Base-by-base conservation (phyloP, 2,113 vertebrate species). In the Melozone crissalis region DNA sequence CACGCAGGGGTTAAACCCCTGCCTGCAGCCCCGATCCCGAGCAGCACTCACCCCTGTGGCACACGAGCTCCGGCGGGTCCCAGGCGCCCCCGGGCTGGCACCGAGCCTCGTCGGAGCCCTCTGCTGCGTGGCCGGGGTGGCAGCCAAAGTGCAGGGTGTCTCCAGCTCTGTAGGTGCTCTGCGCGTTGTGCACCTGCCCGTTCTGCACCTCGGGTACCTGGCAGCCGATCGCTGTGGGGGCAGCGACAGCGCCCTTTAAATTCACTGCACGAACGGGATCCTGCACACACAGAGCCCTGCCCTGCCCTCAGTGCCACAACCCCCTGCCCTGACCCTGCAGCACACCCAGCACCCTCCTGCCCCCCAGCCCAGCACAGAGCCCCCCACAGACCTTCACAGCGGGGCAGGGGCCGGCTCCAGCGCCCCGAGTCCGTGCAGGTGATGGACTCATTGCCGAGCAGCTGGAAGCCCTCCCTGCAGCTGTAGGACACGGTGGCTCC, bases 51-150 rank as follows among this genome's bases (percentile, higher is more conserved):
- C 95, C 46, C 24, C 6, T 67, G 6, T 49, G 6, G 2, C 95
- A 96, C n/a, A 5, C 1, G 11, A 67, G 93, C 63, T 1, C 5
- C 0, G 81, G 72, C 0, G 91, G 95, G 14, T 96, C 63, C 95
- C 95, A 96, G n/a, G 1, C 17, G 0, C 95, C 95, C 35, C 95
- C 95, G 0, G 88, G 91, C 49, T 59, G 81, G 85, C 95, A 96
- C 73, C 0, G 77, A 24, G 19, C 1, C 85, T 87, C 33, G 0
- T 59, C 10, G 7, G 9, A 2, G 73, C 0, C 31, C 21, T 91
- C 85, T 22, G 84, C 2, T 0, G 55, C 5, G 0, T 85, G 71
- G 15, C 75, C 93, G 0, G 17, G 0, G 0, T 82, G 0, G 0
- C 95, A 95, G 51, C 1, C 7, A 3, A 95, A 61, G 3, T 0